Base-by-base conservation (phyloP, 2,113 vertebrate species). In the Oncorhynchus tshawytscha region DNA sequence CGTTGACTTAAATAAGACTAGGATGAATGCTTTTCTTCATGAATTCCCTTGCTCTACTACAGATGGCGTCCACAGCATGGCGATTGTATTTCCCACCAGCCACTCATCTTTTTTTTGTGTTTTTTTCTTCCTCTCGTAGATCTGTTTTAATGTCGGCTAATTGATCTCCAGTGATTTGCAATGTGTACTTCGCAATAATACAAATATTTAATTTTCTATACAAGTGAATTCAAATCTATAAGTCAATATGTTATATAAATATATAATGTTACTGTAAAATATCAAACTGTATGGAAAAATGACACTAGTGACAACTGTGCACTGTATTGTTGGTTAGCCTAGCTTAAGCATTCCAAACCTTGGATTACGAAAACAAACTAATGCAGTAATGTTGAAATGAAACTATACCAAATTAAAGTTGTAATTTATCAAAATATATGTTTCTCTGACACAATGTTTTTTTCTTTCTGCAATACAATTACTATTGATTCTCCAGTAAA, bases 361-460 rank as follows among this genome's bases (percentile, higher is more conserved):
- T 89, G 86, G 88, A 84, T 74, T 74, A 82, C 71, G 76, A 13
- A 71, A 82, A 45, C 39, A 2, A 45, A 81, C 80, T 79, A 18
- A 82, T 62, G 77, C 77, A 70, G 67, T 84, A 74, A 75, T 86
- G 73, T 51, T 83, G 39, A 80, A 84, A 70, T 82, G 75, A 83
- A 86, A 82, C 39, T 45, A 45, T 88, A 85, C 70, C 62, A 82
- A 86, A 93, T 90, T 89, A 93, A 93, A 92, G 80, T 81, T 92
- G 87, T 45, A 87, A 89, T 90, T 92, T 90, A 79, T 89, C 9
- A 45, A 83, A 83, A 73, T 74, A 78, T 15, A 0, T 45, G 39
- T 45, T 45, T 45, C 39, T 84, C 22, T 62, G 70, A 45, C 79
- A 18, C 25, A 18, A 27, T 31, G 24, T 29, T 34, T 15, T 1